Evolutionary conservation across 2,888 invertebrate species (phyloP), one percentile per base, ranked within the genome.

Genomic region (Temnothorax ravouxi): DNA sequence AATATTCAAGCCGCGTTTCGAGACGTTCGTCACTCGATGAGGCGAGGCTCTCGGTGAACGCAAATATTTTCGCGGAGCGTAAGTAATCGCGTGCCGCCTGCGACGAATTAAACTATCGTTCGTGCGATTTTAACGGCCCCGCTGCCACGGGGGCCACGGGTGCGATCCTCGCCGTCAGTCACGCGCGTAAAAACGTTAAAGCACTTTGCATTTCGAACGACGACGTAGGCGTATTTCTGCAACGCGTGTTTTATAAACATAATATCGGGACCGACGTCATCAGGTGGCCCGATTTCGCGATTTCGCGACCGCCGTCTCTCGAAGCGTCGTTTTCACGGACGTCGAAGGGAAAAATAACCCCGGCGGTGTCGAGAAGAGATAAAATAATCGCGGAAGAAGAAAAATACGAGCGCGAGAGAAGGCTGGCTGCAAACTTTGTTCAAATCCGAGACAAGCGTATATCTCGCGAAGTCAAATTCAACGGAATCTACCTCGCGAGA

Each of bases 191-290:
- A 69, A 41, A 41, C 21, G 34, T 25, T 18, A 25, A 76, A 38
- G n/a, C 64, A 18, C 13, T 38, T 62, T 34, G 21, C 29, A 15
- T 3, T 18, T 18, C 18, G 6, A 18, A 21, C 52, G 34, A 29
- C 38, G 64, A 52, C 74, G 38, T 44, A 76, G 25, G 59, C 62
- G 11, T 64, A 18, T 18, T 38, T 52, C 25, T 34, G 38, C 64
- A 64, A 61, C 47, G 75, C 18, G 47, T 50, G 62, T 75, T 75
- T 75, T 52, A 62, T 50, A 64, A 76, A 76, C 76, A 50, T 50
- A 64, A 21, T 21, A 64, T 41, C 41, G 13, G 25, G 59, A 8
- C 71, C 21, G 29, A 47, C 15, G 25, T n/a, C n/a, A n/a, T 41
- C 52, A 5, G 1, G 8, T 29, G 74, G 44, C 29, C 59, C 29